Base-by-base conservation (phyloP, 2,113 vertebrate species). In the Cebus imitator region DNA sequence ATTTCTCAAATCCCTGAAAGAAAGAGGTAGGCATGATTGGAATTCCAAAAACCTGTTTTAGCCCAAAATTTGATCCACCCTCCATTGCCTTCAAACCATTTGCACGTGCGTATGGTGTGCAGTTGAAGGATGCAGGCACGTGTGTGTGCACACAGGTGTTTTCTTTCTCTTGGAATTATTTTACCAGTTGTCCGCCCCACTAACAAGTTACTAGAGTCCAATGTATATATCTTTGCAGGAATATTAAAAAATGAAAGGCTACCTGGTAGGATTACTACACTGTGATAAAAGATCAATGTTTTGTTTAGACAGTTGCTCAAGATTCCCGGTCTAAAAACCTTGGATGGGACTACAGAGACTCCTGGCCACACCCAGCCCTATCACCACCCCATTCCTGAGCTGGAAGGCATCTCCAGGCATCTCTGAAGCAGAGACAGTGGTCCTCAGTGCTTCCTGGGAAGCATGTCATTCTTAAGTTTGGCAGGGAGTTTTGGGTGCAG, bases 111-210 rank as follows among this genome's bases (percentile, higher is more conserved):
- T 43, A 21, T n/a, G 40, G 18, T 32, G 55, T 50, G 4, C 0
- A 6, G 27, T 0, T 58, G 48, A 37, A 30, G 2, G 0, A 37
- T 45, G 32, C 3, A 25, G 40, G 25, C 11, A 0, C 13, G 6
- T 11, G n/a, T 13, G 30, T 17, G 11, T 12, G 23, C 9, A n/a
- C 45, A 27, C 9, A 8, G 20, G 35, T 70, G 32, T 58, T 82
- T 57, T 93, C 58, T 87, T 84, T 58, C 72, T 66, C 55, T 32
- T 48, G 32, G 21, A 30, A 50, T 83, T 50, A 21, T 70, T 40
- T 86, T 43, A 73, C 58, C 73, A 45, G 18, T 72, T 79, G 72
- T 50, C 40, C 48, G 35, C 52, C 48, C 45, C 27, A n/a, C n/a
- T 61, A 27, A 64, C 37, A 88, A 45, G 43, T 48, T 27, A 16